Percentiles rank a stretch among this genome's conserved stretches.
phyloP scores from a whole-genome alignment of 2,113 vertebrate genomes.

The Miniopterus natalensis region DNA sequence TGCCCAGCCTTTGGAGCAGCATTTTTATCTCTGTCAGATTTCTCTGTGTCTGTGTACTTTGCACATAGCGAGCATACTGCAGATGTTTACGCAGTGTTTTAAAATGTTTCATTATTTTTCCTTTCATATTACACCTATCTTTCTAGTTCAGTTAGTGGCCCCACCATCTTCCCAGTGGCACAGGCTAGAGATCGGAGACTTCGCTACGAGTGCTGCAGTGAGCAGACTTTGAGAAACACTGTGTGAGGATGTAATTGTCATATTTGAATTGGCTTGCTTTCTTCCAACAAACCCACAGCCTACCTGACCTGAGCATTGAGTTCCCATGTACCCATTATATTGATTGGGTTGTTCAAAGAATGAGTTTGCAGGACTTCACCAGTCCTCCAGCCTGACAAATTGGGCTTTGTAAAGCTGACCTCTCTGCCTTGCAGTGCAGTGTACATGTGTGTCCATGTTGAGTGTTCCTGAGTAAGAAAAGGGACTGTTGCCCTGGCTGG shows the following conservation, averaged over 20 bases:
- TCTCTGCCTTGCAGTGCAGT: conserved; percentile 54
- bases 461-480: conserved; percentile 52
- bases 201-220: background rate
- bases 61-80: background rate
- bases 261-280: background rate
- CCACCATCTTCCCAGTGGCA: background rate
- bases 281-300: background rate
- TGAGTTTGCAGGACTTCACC: conserved; percentile 61
- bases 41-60: background rate
- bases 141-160: background rate
- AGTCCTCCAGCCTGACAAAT: conserved; percentile 53
- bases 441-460: background rate
- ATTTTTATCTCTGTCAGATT: background rate
- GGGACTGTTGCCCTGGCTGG: background rate
- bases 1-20: too few relatives aligned
- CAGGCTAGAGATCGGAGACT: background rate
- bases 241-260: fast-evolving
- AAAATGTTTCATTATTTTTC: background rate
- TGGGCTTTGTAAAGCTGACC: conserved; percentile 67
- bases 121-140: background rate
- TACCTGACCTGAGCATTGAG: background rate
- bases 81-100: background rate
- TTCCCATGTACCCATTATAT: background rate
- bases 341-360: conserved; percentile 68
- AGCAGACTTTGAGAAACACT: background rate